Evolutionary conservation across 2,888 invertebrate species (phyloP).

Genomic region (Steromphala cineraria): DNA sequence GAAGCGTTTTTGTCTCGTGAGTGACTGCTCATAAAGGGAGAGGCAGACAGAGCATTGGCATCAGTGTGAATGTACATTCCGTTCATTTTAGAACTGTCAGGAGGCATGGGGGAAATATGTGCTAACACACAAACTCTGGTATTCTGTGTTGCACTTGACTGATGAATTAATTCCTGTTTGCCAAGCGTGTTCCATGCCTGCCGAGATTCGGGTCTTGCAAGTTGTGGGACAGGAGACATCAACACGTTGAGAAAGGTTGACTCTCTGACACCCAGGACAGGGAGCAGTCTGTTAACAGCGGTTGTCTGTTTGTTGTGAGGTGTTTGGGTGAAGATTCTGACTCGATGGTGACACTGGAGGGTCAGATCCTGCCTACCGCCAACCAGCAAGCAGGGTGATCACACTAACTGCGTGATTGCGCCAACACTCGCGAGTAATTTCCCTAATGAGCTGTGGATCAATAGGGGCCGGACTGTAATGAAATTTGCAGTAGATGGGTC

Average conservation of each 20-base stretch:
- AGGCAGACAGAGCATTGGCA: neutral
- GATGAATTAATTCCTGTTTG: neutral
- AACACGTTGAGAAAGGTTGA: neutral
- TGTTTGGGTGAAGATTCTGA: neutral
- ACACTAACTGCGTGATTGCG: neutral
- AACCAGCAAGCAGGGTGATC: neutral
- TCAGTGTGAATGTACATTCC: neutral
- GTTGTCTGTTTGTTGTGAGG: neutral
- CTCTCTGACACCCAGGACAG: neutral
- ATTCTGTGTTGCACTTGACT: neutral
- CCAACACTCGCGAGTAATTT: slow-evolving; percentile 11
- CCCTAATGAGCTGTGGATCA: slow-evolving; percentile 4
- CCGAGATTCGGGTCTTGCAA: neutral
- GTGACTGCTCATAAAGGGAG: neutral
- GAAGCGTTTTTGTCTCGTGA: neutral
- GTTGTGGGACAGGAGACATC: neutral
- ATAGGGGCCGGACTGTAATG: slow-evolving; percentile 10
- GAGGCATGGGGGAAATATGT: neutral
- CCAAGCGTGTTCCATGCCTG: neutral
- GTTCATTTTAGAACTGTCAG: neutral
- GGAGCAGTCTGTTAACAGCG: neutral
- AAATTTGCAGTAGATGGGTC: slow-evolving; percentile 13
- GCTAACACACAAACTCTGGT: neutral
- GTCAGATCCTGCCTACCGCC: neutral
- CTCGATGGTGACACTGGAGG: neutral